Evolutionary conservation across 2,113 vertebrate species (phyloP).

Genomic region (Vireo altiloquus): DNA sequence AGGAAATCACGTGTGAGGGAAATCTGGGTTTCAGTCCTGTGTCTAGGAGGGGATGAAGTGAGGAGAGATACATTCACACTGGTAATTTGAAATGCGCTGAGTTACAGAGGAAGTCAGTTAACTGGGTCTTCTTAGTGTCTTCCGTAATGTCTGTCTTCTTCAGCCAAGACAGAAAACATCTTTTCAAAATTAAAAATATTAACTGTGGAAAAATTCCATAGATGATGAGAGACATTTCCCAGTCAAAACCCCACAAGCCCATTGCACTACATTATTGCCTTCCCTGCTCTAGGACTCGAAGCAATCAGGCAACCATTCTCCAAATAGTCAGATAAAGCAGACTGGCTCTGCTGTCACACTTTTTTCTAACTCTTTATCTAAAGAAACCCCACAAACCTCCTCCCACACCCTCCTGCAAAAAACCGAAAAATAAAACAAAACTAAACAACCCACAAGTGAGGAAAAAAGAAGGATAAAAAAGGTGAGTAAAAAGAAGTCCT

Average conservation of each 20-base stretch:
- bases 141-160: background rate
- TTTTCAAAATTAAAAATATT: background rate
- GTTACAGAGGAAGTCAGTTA: background rate
- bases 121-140: background rate
- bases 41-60: background rate
- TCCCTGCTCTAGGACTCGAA: constrained; percentile 49
- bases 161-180: background rate
- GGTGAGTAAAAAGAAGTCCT: background rate
- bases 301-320: constrained; percentile 44
- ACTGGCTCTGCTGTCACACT: background rate
- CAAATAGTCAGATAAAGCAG: constrained; percentile 45
- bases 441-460: background rate
- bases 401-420: background rate
- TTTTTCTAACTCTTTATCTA: background rate
- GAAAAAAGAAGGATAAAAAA: background rate
- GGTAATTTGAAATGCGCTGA: background rate
- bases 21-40: background rate
- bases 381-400: no score
- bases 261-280: constrained; percentile 1
- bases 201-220: background rate
- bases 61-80: background rate
- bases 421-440: background rate
- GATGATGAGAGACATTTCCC: background rate
- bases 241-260: constrained; percentile 32
- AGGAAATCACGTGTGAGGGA: background rate